phyloP scores from a whole-genome alignment of 2,797 vertebrate species.

The Poecilia velifera region DNA sequence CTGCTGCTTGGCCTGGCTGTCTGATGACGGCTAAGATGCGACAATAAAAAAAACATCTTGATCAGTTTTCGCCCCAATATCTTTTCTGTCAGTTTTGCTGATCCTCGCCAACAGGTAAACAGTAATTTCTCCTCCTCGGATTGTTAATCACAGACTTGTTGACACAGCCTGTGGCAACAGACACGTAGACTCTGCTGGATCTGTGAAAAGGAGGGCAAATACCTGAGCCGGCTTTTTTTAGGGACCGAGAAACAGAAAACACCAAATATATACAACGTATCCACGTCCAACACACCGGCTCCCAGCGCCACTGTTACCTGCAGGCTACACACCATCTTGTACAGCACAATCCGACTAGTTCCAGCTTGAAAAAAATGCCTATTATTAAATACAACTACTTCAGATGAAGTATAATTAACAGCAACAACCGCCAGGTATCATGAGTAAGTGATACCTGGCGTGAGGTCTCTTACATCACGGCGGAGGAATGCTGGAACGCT shows the following conservation, averaged over 20 bases:
- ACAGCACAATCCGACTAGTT: not conserved
- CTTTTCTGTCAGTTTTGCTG: constrained; percentile 42
- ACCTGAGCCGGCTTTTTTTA: constrained; percentile 1
- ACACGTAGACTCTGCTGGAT: constrained; percentile 45
- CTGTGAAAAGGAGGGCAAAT: constrained; percentile 17
- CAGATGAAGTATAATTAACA: not conserved
- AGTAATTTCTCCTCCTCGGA: constrained; percentile 48
- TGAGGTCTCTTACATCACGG: not conserved
- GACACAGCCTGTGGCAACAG: constrained; percentile 62
- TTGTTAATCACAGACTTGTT: constrained; percentile 59
- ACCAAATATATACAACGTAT: constrained; percentile 4
- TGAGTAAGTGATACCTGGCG: not conserved
- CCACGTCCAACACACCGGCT: not conserved
- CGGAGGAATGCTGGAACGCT: not conserved
- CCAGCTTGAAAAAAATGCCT: not conserved
- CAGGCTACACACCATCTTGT: not conserved
- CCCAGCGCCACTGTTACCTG: not conserved
- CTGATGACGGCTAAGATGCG: constrained; percentile 31
- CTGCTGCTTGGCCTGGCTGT: constrained; percentile 5
- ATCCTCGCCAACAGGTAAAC: constrained; percentile 63
- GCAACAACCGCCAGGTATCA: not conserved
- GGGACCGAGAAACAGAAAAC: constrained; percentile 1
- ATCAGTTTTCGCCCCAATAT: constrained; percentile 26
- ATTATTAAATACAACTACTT: not conserved
- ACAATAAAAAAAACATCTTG: constrained; percentile 12